Evolutionary conservation across 2,888 invertebrate genomes (phyloP).

Genomic region (Schizaphis graminum): DNA sequence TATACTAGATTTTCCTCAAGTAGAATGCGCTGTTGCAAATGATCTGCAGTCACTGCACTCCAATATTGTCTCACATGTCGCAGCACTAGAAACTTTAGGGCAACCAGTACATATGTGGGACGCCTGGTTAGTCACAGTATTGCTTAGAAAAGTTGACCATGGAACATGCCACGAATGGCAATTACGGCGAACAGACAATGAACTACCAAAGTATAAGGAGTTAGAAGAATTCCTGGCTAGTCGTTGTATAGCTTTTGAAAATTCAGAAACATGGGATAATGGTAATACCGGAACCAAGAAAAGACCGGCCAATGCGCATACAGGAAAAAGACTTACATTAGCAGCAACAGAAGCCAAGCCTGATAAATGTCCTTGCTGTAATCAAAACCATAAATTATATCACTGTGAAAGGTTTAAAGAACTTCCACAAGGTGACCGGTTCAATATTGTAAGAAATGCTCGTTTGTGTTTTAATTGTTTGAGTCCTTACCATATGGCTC

Average conservation of each 20-base stretch:
- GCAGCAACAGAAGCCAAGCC: neutral
- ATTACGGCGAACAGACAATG: neutral
- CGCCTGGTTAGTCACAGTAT: too few species aligned
- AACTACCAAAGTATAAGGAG: too few species aligned
- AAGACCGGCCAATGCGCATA: too few species aligned
- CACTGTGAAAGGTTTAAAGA: neutral
- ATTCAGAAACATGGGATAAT: too few species aligned
- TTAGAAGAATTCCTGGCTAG: too few species aligned
- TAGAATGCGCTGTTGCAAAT: too few species aligned
- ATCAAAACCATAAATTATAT: neutral
- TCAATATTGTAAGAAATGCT: neutral
- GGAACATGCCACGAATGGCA: neutral
- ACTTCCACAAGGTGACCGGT: neutral
- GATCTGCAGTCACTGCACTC: too few species aligned
- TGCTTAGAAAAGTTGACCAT: neutral
- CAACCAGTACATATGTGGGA: neutral
- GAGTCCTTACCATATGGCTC: neutral
- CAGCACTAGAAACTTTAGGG: neutral
- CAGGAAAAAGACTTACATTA: neutral
- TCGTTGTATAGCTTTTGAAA: too few species aligned
- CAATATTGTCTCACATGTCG: too few species aligned
- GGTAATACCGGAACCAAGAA: too few species aligned
- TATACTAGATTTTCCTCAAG: too few species aligned
- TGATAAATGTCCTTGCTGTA: neutral
- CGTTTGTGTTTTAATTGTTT: neutral